Conservation (phyloP, 2,888 invertebrate species). For the Dasysyrphus tricinctus region DNA sequence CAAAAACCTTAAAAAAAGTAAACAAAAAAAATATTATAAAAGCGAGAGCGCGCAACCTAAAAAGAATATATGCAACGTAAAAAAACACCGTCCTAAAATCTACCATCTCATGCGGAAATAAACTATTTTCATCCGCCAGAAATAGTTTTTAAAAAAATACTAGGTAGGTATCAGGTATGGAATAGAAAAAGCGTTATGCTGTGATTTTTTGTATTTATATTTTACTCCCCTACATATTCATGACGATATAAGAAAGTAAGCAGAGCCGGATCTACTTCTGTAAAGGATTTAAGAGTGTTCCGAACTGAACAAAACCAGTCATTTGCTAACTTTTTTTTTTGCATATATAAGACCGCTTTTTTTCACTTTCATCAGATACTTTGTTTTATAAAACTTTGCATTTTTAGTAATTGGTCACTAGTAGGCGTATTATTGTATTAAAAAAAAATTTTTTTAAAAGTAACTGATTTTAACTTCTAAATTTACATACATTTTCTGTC, state of each 20-base stretch:
- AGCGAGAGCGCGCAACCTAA: slow-evolving; percentile 35
- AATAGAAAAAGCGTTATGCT: slow-evolving; percentile 35
- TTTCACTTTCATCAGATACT: no score
- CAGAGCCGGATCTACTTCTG: neutral
- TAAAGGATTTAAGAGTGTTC: no score
- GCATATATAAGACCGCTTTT: no score
- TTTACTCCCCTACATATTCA: slow-evolving; percentile 8
- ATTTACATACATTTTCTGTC: no score
- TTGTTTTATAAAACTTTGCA: no score
- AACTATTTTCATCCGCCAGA: slow-evolving; percentile 61
- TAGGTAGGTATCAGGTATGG: no score
- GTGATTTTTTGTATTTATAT: slow-evolving; percentile 38
- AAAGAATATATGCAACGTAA: slow-evolving; percentile 14
- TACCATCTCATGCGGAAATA: slow-evolving; percentile 71
- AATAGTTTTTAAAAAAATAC: slow-evolving; percentile 22
- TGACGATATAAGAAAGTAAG: slow-evolving; percentile 7
- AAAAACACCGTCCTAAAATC: slow-evolving; percentile 60
- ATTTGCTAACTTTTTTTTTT: no score
- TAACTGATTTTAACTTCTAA: no score
- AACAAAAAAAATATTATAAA: slow-evolving; percentile 44
- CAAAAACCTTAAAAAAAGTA: slow-evolving; percentile 18
- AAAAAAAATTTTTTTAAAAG: no score
- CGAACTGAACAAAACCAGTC: no score
- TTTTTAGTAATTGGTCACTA: no score
- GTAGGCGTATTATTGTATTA: no score